These are phyloP conservation scores for Poecilia picta DNA, from an alignment of 2,797 vertebrate genomes.

Conservation along the genomic window DNA sequence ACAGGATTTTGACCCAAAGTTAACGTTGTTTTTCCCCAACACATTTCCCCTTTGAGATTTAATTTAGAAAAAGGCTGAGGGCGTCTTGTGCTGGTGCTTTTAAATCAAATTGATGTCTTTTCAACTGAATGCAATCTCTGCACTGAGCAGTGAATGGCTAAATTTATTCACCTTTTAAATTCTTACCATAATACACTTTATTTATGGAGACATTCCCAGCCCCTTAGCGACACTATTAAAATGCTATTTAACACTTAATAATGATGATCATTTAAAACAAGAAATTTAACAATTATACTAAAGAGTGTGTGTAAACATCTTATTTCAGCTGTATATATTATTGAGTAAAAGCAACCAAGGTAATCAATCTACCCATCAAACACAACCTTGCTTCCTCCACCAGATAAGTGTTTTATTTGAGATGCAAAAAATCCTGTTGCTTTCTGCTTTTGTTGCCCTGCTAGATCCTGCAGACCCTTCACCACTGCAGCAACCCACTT, in stretches of 20 bases:
- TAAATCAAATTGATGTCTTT: neutral
- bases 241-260: neutral
- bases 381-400: neutral
- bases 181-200: neutral
- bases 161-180: neutral
- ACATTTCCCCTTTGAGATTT: slow-evolving; percentile 7
- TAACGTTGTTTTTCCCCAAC: slow-evolving; percentile 15
- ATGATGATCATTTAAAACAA: neutral
- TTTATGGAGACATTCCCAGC: neutral
- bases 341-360: too few species aligned
- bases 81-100: slow-evolving; percentile 8
- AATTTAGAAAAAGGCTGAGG: slow-evolving; percentile 2
- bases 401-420: neutral
- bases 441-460: neutral
- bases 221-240: neutral
- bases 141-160: neutral
- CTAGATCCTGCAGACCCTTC: neutral
- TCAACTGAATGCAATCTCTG: neutral
- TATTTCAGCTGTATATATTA: too few species aligned
- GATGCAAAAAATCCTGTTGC: neutral
- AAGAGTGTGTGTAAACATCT: neutral
- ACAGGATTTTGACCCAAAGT: slow-evolving; percentile 36
- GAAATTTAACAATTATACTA: neutral
- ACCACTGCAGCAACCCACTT: neutral
- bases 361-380: too few species aligned